phyloP scores from a whole-genome alignment of 2,888 invertebrate species.

The Altica lythri region DNA sequence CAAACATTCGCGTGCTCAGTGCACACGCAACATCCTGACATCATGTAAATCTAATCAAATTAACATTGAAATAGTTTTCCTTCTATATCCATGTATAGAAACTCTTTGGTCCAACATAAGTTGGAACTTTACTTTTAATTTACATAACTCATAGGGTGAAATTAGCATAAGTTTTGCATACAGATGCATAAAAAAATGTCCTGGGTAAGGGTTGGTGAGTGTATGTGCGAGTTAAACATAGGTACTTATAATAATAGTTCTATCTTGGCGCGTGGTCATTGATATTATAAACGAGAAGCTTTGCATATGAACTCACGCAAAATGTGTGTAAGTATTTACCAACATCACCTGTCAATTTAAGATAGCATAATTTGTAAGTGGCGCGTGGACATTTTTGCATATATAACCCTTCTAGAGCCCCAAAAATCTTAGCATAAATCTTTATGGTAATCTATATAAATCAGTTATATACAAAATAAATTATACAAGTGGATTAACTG shows the following conservation, averaged over 20 bases:
- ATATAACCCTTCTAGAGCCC: no score
- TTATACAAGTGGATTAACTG: conserved; percentile 14
- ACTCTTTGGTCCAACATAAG: conserved; percentile 24
- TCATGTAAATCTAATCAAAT: not conserved
- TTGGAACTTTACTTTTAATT: conserved; percentile 32
- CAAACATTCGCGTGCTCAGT: not conserved
- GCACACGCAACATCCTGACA: not conserved
- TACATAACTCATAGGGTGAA: conserved; percentile 36
- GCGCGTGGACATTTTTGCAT: conserved; percentile 24
- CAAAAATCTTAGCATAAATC: not conserved
- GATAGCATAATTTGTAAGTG: conserved; percentile 7
- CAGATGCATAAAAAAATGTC: conserved; percentile 33
- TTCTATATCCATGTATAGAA: conserved; percentile 1
- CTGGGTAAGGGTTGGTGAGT: conserved; percentile 35
- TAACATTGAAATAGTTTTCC: not conserved
- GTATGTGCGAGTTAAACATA: conserved; percentile 26
- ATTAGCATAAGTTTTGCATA: conserved; percentile 42
- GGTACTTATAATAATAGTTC: conserved; percentile 33
- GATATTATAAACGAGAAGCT: conserved; percentile 35
- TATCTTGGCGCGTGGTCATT: conserved; percentile 37
- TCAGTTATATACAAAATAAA: conserved; percentile 21
- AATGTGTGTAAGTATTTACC: conserved; percentile 27
- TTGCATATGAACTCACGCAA: conserved; percentile 32
- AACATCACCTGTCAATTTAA: conserved; percentile 29
- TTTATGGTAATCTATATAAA: conserved; percentile 4